Evolutionary conservation across 2,888 invertebrate species (phyloP).

Genomic region (Sinodicranocentrus sp.): DNA sequence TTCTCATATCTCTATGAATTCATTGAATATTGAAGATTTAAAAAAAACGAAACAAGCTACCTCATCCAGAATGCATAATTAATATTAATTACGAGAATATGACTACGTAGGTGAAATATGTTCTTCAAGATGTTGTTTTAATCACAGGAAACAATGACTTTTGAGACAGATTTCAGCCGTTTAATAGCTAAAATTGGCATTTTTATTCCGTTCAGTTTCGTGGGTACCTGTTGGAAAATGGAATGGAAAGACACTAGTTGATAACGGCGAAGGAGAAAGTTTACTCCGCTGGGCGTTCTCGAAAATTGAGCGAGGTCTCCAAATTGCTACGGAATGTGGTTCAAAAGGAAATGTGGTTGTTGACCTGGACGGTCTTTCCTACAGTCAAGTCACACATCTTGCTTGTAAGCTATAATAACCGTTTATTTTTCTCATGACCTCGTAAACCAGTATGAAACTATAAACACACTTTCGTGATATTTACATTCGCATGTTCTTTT

Average conservation of each 20-base stretch:
- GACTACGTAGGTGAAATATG: not conserved
- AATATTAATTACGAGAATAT: not conserved
- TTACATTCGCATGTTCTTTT: not conserved
- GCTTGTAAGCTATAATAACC: conserved; percentile 29
- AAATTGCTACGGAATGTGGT: not conserved
- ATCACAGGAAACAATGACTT: not conserved
- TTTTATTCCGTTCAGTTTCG: conserved; percentile 20
- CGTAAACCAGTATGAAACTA: not conserved
- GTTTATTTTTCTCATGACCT: no score
- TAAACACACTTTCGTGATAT: not conserved
- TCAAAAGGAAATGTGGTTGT: conserved; percentile 37
- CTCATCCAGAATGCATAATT: no score
- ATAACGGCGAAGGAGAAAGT: conserved; percentile 52
- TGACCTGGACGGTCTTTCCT: conserved; percentile 53
- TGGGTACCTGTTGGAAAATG: conserved; percentile 57
- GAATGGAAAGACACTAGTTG: conserved; percentile 58
- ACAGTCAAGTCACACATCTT: conserved; percentile 55
- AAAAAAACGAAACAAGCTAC: no score
- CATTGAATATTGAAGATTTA: no score
- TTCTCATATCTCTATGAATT: no score
- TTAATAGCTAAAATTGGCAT: not conserved
- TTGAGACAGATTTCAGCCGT: not conserved
- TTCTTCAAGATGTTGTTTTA: not conserved
- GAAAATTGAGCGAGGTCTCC: conserved; percentile 45
- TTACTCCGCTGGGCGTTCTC: conserved; percentile 53